Base-by-base conservation (phyloP, 2,888 invertebrate genomes). In the Drepana falcataria region DNA sequence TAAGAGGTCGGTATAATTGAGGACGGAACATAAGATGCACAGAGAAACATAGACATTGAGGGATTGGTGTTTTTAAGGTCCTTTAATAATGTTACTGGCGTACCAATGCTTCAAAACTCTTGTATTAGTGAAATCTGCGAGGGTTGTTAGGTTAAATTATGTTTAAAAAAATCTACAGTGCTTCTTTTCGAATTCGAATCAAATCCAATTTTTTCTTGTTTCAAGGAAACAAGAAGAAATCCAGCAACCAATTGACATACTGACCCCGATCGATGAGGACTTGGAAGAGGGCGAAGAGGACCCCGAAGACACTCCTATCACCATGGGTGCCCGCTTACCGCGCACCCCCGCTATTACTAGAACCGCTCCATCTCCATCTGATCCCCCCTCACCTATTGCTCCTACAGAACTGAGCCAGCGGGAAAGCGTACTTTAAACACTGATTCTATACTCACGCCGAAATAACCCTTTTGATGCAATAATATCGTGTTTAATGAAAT, bases 191-290 rank as follows among this genome's bases (percentile, higher is more conserved):
- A 21, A 21, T 21, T 21, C 21, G 21, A 21, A 21, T 9, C 78
- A 48, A 4, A 53, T 40, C 49, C 4, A 4, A 49, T 48, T 21
- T 40, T 51, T 44, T 35, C 4, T 44, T 47, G 44, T 5, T 59
- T 54, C 0, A 70, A 91, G 91, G 59, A 91, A 92, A 76, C 85
- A 85, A 49, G 93, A 95, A 72, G 93, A 93, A 63, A 86, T 93
- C 60, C 93, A 93, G 48, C 93, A 93, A 53, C 93, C 93, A 53
- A 81, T 92, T 59, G 96, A 96, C 79, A 94, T 94, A 5, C 91
- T 96, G 51, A 95, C 95, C 3, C 96, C 96, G 21, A 96, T 96
- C 61, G 96, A 96, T 79, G 96, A 96, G 79, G 95, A 94, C 67
- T 55, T 90, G 0, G 95, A 95, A 68, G 95, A 95, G 67, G 93